A percentile compares a stretch with the other conserved stretches of the same genome.
phyloP scores from a whole-genome alignment of 2,113 vertebrate species.

The Suricata suricatta region DNA sequence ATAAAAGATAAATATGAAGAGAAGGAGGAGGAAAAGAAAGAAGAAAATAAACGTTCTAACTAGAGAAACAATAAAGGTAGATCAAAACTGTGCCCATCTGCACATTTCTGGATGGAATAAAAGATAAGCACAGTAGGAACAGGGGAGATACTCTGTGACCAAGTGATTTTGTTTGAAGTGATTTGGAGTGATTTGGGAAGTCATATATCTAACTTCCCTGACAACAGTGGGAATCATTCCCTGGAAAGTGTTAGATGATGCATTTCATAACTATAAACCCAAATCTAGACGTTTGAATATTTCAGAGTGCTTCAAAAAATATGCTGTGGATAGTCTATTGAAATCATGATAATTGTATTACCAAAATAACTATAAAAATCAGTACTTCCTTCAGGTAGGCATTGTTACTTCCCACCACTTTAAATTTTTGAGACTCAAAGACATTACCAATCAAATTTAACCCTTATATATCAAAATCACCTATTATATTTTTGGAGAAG shows the following conservation, averaged over 20 bases:
- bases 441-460: not conserved
- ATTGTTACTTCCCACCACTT: not conserved
- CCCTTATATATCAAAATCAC: not conserved
- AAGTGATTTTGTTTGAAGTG: not conserved
- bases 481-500: not conserved
- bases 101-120: not conserved
- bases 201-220: not conserved
- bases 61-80: not conserved
- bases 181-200: not conserved
- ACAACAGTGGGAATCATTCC: not conserved
- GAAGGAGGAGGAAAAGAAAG: not conserved
- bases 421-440: not conserved
- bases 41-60: not conserved
- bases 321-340: not conserved
- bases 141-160: not conserved
- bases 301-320: not conserved
- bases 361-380: not conserved
- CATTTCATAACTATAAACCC: not conserved
- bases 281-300: not conserved
- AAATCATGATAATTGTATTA: not conserved
- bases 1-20: not conserved
- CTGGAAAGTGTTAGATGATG: not conserved
- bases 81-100: not conserved
- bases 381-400: not conserved
- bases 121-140: not conserved